A percentile compares a stretch with the other conserved stretches of the same genome.
These are phyloP conservation scores for Myotis myotis DNA, from an alignment of 2,797 vertebrate genomes.

Conservation along the genomic window DNA sequence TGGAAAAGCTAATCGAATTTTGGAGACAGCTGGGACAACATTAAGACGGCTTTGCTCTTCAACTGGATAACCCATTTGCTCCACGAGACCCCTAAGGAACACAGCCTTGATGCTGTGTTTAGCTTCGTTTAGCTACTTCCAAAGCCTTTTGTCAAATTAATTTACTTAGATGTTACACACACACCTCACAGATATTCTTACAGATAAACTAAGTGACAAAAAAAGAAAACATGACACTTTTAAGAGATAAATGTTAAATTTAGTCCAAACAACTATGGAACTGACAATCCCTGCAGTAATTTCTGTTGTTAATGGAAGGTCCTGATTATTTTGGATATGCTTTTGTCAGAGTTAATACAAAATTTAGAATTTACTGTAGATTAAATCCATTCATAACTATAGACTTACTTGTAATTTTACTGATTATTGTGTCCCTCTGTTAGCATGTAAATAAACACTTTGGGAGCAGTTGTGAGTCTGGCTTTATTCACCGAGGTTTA, in stretches of 20 bases:
- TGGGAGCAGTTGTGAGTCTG: neutral
- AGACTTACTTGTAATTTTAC: constrained; percentile 22
- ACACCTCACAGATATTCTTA: constrained; percentile 54
- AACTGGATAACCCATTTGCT: neutral
- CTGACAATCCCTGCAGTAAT: neutral
- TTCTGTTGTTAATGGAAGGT: constrained; percentile 34
- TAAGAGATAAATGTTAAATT: constrained; percentile 67
- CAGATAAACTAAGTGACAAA: constrained; percentile 66
- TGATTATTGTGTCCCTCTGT: neutral
- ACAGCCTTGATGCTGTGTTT: constrained; percentile 21
- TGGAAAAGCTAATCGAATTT: neutral
- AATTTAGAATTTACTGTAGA: neutral
- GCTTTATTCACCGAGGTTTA: neutral
- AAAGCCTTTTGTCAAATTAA: constrained; percentile 66
- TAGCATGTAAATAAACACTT: constrained; percentile 17
- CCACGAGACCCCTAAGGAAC: neutral
- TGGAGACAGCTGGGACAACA: neutral
- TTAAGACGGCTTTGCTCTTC: neutral
- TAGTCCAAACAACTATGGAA: constrained; percentile 67
- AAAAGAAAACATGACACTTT: constrained; percentile 63
- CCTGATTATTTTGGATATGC: constrained; percentile 32
- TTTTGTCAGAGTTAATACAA: constrained; percentile 58
- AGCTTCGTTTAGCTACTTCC: constrained; percentile 46
- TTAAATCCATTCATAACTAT: neutral
- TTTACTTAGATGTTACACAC: constrained; percentile 54